Evolutionary conservation across 2,888 invertebrate species (phyloP), one percentile per base, ranked within the genome.

Genomic region (Melikaiella ostensackeni): DNA sequence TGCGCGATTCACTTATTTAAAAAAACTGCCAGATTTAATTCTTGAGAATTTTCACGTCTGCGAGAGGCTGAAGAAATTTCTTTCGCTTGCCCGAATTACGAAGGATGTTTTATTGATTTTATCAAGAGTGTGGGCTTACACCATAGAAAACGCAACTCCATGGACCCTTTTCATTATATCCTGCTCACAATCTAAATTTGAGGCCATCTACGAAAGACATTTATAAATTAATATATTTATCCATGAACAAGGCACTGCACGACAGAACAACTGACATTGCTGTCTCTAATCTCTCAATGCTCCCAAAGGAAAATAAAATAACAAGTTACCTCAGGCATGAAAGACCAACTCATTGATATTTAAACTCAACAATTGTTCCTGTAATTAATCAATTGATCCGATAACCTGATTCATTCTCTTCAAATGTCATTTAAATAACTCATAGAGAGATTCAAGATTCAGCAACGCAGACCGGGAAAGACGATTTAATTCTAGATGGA

Each of bases 181-280:
- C 86, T 85, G 84, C 85, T 84, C 84, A 84, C 83, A 82, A 82
- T 86, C 85, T 85, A 85, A 87, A 83, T 85, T 85, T 74, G 77
- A 80, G 77, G 50, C 75, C 38, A 62, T 66, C 38, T 77, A 78
- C n/a, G 33, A 59, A 42, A 46, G 55, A 77, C 80, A 75, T 66
- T 75, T 85, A 85, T 86, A 86, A 88, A 87, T 87, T 86, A 87
- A 86, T 88, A 87, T 87, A 86, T 88, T 87, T 87, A 88, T 87
- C 84, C 87, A 87, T 86, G 88, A 88, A 90, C 90, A 90, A 90
- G 90, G 90, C 90, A 90, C 90, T 90, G 90, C 87, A 88, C 87
- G 87, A 87, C 87, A 86, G 84, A 84, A 83, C 84, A 83, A 79
- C 80, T 83, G 80, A 79, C 79, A 75, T 85, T 82, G 80, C 78